Conservation (phyloP, 2,113 vertebrate species). For the Colistium nudipinnis region DNA sequence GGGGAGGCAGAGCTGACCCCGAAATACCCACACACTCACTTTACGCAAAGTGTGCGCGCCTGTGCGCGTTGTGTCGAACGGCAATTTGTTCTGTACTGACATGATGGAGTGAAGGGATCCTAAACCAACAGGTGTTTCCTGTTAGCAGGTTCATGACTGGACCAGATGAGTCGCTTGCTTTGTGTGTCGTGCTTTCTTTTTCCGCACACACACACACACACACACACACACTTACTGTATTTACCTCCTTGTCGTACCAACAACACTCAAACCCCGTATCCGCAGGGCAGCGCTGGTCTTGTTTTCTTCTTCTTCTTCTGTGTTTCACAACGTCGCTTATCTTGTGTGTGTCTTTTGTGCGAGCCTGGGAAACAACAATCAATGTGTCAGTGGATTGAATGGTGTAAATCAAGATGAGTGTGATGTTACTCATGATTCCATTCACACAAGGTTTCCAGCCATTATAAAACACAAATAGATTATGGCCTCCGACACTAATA, state of each 20-base stretch:
- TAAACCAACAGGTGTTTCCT: too few relatives aligned
- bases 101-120: too few relatives aligned
- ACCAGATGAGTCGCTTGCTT: too few relatives aligned
- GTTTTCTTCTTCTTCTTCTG: background rate
- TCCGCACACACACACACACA: too few relatives aligned
- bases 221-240: too few relatives aligned
- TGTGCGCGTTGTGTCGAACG: constrained; percentile 7
- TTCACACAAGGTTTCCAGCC: background rate
- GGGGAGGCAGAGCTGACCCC: constrained; percentile 57
- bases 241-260: too few relatives aligned
- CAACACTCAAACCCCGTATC: constrained; percentile 13
- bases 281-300: background rate
- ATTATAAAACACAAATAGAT: background rate
- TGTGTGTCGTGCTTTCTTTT: too few relatives aligned
- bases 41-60: background rate
- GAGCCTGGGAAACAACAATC: constrained; percentile 11
- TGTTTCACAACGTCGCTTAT: constrained; percentile 42
- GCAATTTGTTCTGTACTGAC: too few relatives aligned
- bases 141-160: too few relatives aligned
- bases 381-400: background rate
- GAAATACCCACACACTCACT: constrained; percentile 46
- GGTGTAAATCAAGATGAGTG: constrained; percentile 21
- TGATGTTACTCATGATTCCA: background rate
- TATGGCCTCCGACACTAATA: too few relatives aligned
- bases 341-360: constrained; percentile 13